phyloP scores from a whole-genome alignment of 2,888 invertebrate species.

The Tetropium fuscum region DNA sequence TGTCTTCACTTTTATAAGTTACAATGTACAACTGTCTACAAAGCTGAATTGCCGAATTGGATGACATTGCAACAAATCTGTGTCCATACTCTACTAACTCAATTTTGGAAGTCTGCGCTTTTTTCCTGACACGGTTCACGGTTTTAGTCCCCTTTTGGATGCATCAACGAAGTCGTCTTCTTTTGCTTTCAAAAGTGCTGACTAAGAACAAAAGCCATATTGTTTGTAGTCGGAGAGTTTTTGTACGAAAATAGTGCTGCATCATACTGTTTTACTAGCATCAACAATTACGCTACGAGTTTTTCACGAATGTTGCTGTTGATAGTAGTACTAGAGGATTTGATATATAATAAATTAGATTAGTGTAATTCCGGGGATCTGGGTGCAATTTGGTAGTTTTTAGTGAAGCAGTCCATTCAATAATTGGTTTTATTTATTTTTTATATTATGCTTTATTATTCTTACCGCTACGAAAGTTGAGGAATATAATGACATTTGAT shows the following conservation, averaged over 20 bases:
- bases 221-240: conserved; percentile 4
- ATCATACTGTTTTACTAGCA: neutral
- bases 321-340: neutral
- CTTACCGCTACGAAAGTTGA: no score
- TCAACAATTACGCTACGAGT: neutral
- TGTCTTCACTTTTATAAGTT: no score
- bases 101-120: neutral
- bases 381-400: no score
- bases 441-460: no score
- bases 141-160: neutral
- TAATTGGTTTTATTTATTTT: no score
- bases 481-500: no score
- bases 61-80: no score
- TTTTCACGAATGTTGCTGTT: neutral
- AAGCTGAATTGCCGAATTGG: no score
- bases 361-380: no score
- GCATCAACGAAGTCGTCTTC: neutral
- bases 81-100: conserved; percentile 2
- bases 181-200: conserved; percentile 20
- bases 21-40: no score
- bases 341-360: neutral
- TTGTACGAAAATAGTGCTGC: neutral
- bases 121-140: conserved; percentile 2
- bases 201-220: conserved; percentile 7
- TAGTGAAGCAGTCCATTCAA: no score